Evolutionary conservation across 1,140 invertebrate genomes (phyloP), one percentile per base, ranked within the genome.

Genomic region (Bombus polaris): DNA sequence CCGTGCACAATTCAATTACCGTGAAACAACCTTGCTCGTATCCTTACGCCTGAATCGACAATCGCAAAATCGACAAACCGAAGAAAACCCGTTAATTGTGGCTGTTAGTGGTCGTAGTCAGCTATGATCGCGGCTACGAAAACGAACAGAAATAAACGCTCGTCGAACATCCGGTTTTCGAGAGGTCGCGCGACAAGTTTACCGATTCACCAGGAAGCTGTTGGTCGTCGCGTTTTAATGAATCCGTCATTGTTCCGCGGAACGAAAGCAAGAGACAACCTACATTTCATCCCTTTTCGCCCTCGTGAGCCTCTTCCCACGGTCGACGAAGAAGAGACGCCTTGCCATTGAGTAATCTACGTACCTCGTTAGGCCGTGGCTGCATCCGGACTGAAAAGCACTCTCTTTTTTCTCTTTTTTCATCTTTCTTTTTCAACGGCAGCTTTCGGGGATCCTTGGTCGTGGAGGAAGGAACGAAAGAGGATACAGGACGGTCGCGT

Each of bases 321-420:
- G 84, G 37, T 66, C 44, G 35, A 79, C 65, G 75, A 68, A 83
- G 88, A 89, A 32, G 62, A 70, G 85, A 89, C 88, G 81, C 81
- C 80, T 83, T 81, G 88, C 88, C 88, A 84, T 89, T 89, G 88
- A 89, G 88, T 87, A 89, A 89, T 89, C 89, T 89, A 88, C 88
- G 88, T 87, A 87, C 84, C 88, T 89, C 88, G 89, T 89, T 89
- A 89, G 88, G 62, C 86, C 84, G 80, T 89, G 88, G 86, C 76
- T 83, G 73, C 71, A 81, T 85, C 78, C 78, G 79, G 78, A 68
- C 88, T 89, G 85, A 89, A 89, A 89, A 87, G 88, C 79, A 59
- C 72, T 81, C 85, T 77, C 22, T 86, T 80, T 35, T 37, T n/a
- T 62, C 28, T 80, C 72, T 32, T 5, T 32, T 25, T 42, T 13